A percentile compares a stretch with the other conserved stretches of the same genome.
phyloP scores from a whole-genome alignment of 2,797 vertebrate species.

The Craterocephalus amniculus region DNA sequence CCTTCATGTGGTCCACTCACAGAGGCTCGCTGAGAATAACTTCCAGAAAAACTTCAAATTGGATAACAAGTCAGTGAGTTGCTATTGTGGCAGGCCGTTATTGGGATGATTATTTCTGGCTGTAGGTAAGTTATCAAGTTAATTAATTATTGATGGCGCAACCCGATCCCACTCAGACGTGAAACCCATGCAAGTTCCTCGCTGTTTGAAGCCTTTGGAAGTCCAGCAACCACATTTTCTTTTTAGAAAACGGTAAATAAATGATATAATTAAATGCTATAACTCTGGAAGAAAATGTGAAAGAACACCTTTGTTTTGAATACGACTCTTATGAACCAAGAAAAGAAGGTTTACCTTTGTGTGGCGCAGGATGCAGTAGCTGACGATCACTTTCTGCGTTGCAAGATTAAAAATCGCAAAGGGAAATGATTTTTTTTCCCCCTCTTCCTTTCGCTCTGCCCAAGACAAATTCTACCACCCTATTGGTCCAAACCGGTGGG shows the following conservation, averaged over 20 bases:
- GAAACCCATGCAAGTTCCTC: conserved; percentile 35
- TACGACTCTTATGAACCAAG: background rate
- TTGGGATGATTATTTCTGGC: conserved; percentile 11
- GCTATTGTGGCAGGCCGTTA: conserved; percentile 31
- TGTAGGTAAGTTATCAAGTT: conserved; percentile 43
- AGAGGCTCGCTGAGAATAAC: conserved; percentile 9
- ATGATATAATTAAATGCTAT: background rate
- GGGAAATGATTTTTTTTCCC: conserved; percentile 70
- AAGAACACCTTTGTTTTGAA: background rate
- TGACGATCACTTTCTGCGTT: conserved; percentile 67
- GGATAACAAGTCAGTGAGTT: conserved; percentile 49
- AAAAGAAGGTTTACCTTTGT: conserved; percentile 71
- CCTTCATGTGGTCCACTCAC: conserved; percentile 14
- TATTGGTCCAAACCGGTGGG: conserved; percentile 84
- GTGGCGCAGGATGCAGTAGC: conserved; percentile 56
- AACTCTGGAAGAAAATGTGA: background rate
- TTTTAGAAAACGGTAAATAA: background rate
- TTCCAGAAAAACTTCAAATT: conserved; percentile 37
- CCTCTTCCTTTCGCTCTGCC: conserved; percentile 73
- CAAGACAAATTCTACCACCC: conserved; percentile 75
- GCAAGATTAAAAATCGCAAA: conserved; percentile 84
- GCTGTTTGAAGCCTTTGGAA: conserved; percentile 29
- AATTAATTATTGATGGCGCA: conserved; percentile 64
- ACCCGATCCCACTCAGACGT: conserved; percentile 2
- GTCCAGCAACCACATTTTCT: conserved; percentile 9